A percentile compares a stretch with the other conserved stretches of the same genome.
Evolutionary conservation across 1,140 invertebrate genomes (phyloP).

Genomic region (Sesamia nonagrioides): DNA sequence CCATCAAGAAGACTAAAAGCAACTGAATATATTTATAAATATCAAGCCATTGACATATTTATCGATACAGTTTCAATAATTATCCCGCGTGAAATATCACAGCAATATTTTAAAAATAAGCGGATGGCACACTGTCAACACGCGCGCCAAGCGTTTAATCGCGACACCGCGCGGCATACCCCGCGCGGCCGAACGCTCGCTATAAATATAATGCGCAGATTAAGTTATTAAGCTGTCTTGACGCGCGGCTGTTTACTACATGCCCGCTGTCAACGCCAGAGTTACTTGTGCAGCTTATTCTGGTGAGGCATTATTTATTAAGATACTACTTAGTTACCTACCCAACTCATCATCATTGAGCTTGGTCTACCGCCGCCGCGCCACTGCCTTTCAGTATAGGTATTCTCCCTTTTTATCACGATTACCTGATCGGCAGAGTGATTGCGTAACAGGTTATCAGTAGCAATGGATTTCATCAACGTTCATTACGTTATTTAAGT

Average conservation of each 20-base stretch:
- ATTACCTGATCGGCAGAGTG: no score
- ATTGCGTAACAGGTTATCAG: no score
- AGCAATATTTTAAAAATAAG: neutral
- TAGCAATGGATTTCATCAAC: no score
- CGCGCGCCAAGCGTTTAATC: conserved; percentile 22
- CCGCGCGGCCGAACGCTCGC: neutral
- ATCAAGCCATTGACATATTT: neutral
- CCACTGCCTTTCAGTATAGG: no score
- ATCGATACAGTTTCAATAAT: neutral
- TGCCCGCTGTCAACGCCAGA: conserved; percentile 21
- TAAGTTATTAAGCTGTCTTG: conserved; percentile 49
- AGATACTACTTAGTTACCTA: neutral
- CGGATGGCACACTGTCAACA: neutral
- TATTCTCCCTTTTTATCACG: no score
- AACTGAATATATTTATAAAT: neutral
- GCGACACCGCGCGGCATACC: neutral
- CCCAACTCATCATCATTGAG: no score
- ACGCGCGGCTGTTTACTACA: conserved; percentile 20
- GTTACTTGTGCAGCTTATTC: conserved; percentile 20
- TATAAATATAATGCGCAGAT: conserved; percentile 45
- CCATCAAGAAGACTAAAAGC: no score
- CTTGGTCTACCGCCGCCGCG: no score
- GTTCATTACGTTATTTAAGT: no score
- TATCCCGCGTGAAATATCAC: neutral
- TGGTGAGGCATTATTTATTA: neutral